Base-by-base conservation (phyloP, 2,113 vertebrate species). In the Lagenorhynchus albirostris region DNA sequence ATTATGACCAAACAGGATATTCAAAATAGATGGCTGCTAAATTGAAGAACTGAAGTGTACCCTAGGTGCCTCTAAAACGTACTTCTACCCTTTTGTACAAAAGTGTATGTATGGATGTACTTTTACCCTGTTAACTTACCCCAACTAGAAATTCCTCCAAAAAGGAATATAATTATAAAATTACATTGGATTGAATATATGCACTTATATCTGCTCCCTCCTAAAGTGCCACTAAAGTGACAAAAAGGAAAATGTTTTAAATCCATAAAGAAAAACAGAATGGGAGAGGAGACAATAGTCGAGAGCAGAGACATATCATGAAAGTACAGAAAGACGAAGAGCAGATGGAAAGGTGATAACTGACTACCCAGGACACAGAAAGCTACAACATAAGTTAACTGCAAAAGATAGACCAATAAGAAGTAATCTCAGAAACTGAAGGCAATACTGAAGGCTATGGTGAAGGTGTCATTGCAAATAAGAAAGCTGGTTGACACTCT, bases 141-240 rank as follows among this genome's bases (percentile, higher is more conserved):
- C 10, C 38, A 96, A n/a, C 15, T 14, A 93, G 18, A 55, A 79
- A 97, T n/a, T 67, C 38, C 55, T 87, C 47, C 38, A 70, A 44
- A 96, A 95, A 63, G 50, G 17, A 91, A 80, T 26, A 1, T 44
- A 83, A 95, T 62, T 93, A 62, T 60, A 93, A 82, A 80, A 95
- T 88, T 91, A 89, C 10, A 79, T 20, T 55, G 10, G 15, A 76
- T 14, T 96, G 8, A 67, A 90, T 55, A 70, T 44, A 79, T 4
- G 20, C 15, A 93, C 82, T 79, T 88, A 74, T 84, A 68, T 83
- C n/a, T 36, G n/a, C 63, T 93, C 25, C 55, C 65, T 93, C 31
- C 20, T 58, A 33, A 95, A 95, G 65, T 8, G 26, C 58, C 33
- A 89, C 31, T 38, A 18, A 93, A 87, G 25, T 82, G n/a, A 73